Evolutionary conservation across 2,888 invertebrate species (phyloP).

Genomic region (Stegophylla sp.): DNA sequence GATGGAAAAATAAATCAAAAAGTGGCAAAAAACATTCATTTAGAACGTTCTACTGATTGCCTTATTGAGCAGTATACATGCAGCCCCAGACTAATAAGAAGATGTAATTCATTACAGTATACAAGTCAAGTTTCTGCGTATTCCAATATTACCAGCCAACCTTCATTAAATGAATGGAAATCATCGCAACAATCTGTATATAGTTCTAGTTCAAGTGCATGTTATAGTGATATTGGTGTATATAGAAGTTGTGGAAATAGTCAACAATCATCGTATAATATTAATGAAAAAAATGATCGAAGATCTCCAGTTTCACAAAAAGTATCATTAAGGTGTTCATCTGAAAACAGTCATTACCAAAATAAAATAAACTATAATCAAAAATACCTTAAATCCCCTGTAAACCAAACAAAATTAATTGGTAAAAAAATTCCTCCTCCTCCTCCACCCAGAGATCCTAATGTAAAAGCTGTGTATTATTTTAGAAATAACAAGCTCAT

Average conservation of each 20-base stretch:
- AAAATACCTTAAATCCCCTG: not conserved
- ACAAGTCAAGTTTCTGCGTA: conserved; percentile 12
- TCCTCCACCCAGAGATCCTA: conserved; percentile 81
- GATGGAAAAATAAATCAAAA: conserved; percentile 51
- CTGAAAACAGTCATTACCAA: conserved; percentile 25
- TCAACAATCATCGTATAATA: not conserved
- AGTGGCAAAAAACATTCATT: conserved; percentile 13
- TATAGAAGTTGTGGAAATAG: conserved; percentile 7
- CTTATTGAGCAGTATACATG: conserved; percentile 43
- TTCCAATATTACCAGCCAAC: conserved; percentile 7
- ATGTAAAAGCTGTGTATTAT: conserved; percentile 69
- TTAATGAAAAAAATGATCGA: not conserved
- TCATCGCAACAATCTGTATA: conserved; percentile 43
- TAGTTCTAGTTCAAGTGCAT: conserved; percentile 36
- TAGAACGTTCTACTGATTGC: conserved; percentile 19
- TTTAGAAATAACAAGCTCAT: conserved; percentile 63
- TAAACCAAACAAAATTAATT: conserved; percentile 1
- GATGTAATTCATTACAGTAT: conserved; percentile 47
- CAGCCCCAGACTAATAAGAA: conserved; percentile 47
- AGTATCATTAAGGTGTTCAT: conserved; percentile 22
- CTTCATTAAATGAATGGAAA: conserved; percentile 29
- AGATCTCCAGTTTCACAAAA: not conserved
- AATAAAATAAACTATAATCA: not conserved
- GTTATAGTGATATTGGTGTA: conserved; percentile 25
- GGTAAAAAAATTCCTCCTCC: conserved; percentile 70